Conservation (phyloP, 2,113 vertebrate species). For the Motacilla tschutschensis region DNA sequence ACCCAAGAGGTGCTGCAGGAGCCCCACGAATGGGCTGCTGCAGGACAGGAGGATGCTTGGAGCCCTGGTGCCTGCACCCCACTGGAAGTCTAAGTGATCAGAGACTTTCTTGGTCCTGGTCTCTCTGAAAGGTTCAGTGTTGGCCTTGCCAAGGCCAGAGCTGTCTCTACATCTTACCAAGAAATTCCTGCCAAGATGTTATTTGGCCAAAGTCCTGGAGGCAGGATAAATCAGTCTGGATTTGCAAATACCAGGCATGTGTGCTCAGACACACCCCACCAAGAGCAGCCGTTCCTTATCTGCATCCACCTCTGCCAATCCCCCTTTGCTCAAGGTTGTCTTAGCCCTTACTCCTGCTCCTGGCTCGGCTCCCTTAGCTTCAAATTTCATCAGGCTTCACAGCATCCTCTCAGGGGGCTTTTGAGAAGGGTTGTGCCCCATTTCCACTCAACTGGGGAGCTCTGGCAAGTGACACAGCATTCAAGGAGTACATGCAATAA, state of each 20-base stretch:
- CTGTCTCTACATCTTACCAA: conserved; percentile 3
- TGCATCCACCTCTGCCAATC: not conserved
- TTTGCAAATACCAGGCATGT: conserved; percentile 8
- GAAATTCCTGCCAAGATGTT: conserved; percentile 19
- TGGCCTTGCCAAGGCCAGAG: conserved; percentile 15
- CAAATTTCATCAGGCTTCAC: not conserved
- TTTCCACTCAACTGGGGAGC: not conserved
- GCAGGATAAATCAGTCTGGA: conserved; percentile 19
- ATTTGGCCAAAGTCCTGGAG: conserved; percentile 41
- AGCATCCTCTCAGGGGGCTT: not conserved
- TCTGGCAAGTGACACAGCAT: not conserved
- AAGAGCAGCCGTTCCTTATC: not conserved
- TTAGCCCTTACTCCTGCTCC: not conserved
- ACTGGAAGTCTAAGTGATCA: not conserved
- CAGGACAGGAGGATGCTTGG: not conserved
- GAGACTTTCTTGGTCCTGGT: not conserved
- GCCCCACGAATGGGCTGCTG: rapidly evolving
- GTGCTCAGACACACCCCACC: not conserved
- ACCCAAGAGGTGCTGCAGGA: rapidly evolving
- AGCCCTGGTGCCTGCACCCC: not conserved
- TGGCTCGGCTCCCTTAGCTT: not conserved
- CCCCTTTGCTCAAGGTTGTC: not conserved
- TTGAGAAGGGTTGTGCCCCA: not conserved
- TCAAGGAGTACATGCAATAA: not conserved
- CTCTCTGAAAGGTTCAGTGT: not conserved